A percentile compares a stretch with the other conserved stretches of the same genome.
Evolutionary conservation across 2,888 invertebrate genomes (phyloP).

Genomic region (Scelioninae gen. 2): DNA sequence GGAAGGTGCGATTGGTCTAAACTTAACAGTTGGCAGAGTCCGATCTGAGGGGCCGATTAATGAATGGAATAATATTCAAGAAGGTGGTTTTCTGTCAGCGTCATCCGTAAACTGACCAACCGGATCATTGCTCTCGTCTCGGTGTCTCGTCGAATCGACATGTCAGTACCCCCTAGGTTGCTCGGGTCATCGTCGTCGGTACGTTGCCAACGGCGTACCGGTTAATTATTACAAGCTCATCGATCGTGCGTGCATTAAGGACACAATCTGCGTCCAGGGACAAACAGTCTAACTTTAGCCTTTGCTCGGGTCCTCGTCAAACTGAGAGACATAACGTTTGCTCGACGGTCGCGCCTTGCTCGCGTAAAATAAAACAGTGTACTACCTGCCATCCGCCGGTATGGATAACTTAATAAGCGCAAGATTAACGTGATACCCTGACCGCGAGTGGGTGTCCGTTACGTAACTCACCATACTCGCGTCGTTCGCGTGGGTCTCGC

Average conservation of each 20-base stretch:
- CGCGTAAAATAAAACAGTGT: constrained; percentile 71
- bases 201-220: constrained; percentile 60
- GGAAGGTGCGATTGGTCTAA: too few species aligned
- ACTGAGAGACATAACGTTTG: constrained; percentile 65
- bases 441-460: constrained; percentile 64
- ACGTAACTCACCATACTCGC: constrained; percentile 39
- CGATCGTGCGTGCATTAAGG: constrained; percentile 66
- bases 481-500: constrained; percentile 10
- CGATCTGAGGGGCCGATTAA: not conserved
- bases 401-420: constrained; percentile 65
- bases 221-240: constrained; percentile 69
- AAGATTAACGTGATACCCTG: constrained; percentile 50
- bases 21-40: too few species aligned
- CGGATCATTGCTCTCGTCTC: constrained; percentile 52
- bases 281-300: constrained; percentile 73
- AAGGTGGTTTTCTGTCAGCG: constrained; percentile 15
- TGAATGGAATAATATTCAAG: constrained; percentile 38
- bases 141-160: constrained; percentile 32
- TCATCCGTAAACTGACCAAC: constrained; percentile 33
- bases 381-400: constrained; percentile 66
- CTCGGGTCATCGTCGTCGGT: constrained; percentile 59
- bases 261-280: constrained; percentile 70
- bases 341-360: constrained; percentile 63
- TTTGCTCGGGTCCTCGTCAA: constrained; percentile 67
- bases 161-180: constrained; percentile 52